Evolutionary conservation across 1,140 invertebrate species (phyloP).

Genomic region (Cydia pomonella): DNA sequence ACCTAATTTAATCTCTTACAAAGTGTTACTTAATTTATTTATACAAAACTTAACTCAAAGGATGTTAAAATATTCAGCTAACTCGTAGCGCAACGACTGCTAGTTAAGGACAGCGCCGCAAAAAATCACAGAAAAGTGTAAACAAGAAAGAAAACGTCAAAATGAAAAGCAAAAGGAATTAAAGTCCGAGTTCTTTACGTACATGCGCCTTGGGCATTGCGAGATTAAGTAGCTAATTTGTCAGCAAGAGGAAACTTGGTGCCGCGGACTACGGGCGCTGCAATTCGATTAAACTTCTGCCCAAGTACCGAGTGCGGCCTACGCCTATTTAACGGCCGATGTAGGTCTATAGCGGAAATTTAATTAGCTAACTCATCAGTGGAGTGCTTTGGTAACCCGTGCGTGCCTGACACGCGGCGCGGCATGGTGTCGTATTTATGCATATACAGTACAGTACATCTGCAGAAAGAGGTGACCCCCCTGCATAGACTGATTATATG

Average conservation of each 20-base stretch:
- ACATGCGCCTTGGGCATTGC: slow-evolving; percentile 51
- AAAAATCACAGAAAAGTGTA: slow-evolving; percentile 40
- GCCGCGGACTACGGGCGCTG: slow-evolving; percentile 61
- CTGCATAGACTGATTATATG: too few relatives aligned
- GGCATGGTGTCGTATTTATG: background rate
- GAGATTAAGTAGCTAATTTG: slow-evolving; percentile 75
- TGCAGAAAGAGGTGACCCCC: too few relatives aligned
- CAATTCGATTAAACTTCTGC: slow-evolving; percentile 76
- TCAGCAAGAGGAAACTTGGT: slow-evolving; percentile 65
- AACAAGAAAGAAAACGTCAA: slow-evolving; percentile 47
- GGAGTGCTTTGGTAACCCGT: slow-evolving; percentile 33
- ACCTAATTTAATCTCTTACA: background rate
- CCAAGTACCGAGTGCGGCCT: slow-evolving; percentile 67
- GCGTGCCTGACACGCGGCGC: background rate
- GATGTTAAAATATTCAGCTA: background rate
- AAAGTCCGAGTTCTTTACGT: slow-evolving; percentile 58
- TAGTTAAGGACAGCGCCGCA: slow-evolving; percentile 22
- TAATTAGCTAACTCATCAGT: slow-evolving; percentile 69
- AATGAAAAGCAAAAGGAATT: slow-evolving; percentile 50
- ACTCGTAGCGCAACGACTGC: background rate
- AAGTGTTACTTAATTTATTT: background rate
- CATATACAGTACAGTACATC: too few relatives aligned
- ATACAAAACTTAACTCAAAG: slow-evolving; percentile 22
- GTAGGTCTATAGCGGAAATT: slow-evolving; percentile 69
- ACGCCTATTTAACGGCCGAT: slow-evolving; percentile 68